These are phyloP conservation scores for Keiferia lycopersicella DNA, from an alignment of 2,888 invertebrate species.

Conservation along the genomic window DNA sequence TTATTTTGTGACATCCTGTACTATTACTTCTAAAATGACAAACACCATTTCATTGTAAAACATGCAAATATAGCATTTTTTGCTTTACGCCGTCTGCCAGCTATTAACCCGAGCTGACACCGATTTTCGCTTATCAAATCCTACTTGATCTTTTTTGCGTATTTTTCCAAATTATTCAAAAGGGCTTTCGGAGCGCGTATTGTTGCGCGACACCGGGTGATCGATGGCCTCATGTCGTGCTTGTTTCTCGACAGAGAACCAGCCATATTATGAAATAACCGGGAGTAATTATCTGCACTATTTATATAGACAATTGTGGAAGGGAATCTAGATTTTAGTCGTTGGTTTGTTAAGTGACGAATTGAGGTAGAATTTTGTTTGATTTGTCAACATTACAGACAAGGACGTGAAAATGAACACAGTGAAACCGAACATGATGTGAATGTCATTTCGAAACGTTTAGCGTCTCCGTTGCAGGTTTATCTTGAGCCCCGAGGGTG, in stretches of 20 bases:
- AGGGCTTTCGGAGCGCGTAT: constrained; percentile 45
- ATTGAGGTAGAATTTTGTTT: too few species aligned
- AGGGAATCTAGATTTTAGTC: too few species aligned
- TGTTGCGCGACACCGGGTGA: constrained; percentile 54
- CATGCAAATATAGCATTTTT: not conserved
- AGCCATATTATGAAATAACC: not conserved
- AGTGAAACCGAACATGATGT: not conserved
- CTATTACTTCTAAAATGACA: too few species aligned
- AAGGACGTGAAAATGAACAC: not conserved
- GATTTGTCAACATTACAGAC: too few species aligned
- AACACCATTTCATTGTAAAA: not conserved
- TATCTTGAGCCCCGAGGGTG: not conserved
- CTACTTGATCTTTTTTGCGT: constrained; percentile 9
- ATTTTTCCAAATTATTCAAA: constrained; percentile 45
- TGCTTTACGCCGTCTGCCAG: not conserved
- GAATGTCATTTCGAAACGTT: not conserved
- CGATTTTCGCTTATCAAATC: constrained; percentile 45
- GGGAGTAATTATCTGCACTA: not conserved
- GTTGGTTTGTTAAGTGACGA: too few species aligned
- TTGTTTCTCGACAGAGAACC: constrained; percentile 29
- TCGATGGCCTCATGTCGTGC: constrained; percentile 61
- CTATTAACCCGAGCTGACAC: constrained; percentile 35
- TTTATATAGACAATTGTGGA: not conserved
- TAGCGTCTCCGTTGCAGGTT: not conserved
- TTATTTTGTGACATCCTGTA: too few species aligned